Conservation (phyloP, 2,797 vertebrate genomes). For the Lateolabrax maculatus region DNA sequence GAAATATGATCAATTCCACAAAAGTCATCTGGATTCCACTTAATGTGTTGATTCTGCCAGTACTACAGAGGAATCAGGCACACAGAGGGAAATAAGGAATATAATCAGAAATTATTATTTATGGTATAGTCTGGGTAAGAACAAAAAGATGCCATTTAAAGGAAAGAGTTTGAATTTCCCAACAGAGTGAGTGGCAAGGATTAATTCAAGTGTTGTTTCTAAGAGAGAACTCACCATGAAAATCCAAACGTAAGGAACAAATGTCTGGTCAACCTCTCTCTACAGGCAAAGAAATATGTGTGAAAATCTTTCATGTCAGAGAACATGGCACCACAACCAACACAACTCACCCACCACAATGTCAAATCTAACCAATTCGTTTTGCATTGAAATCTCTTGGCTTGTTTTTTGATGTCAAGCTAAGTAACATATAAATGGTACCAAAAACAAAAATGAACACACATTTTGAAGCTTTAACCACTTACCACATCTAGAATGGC, state of each 20-base stretch:
- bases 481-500: conserved; percentile 67
- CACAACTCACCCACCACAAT: too few relatives aligned
- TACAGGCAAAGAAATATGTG: conserved; percentile 18
- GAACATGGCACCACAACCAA: too few relatives aligned
- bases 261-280: conserved; percentile 57
- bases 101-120: too few relatives aligned
- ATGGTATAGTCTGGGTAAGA: too few relatives aligned
- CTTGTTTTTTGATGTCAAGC: too few relatives aligned
- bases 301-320: neutral
- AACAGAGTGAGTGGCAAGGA: neutral
- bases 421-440: too few relatives aligned
- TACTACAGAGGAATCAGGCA: conserved; percentile 20
- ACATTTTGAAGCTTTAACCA: too few relatives aligned
- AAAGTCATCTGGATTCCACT: conserved; percentile 51
- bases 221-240: conserved; percentile 33
- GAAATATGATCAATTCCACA: conserved; percentile 34
- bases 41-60: conserved; percentile 48
- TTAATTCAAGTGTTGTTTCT: neutral
- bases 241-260: conserved; percentile 54
- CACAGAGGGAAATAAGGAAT: too few relatives aligned
- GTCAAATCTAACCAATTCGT: too few relatives aligned
- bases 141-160: neutral
- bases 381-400: too few relatives aligned
- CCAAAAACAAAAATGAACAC: too few relatives aligned
- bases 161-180: neutral